Percentiles rank a stretch among this genome's conserved stretches.
phyloP scores from a whole-genome alignment of 2,797 vertebrate genomes.

The Gambusia yucatana region DNA sequence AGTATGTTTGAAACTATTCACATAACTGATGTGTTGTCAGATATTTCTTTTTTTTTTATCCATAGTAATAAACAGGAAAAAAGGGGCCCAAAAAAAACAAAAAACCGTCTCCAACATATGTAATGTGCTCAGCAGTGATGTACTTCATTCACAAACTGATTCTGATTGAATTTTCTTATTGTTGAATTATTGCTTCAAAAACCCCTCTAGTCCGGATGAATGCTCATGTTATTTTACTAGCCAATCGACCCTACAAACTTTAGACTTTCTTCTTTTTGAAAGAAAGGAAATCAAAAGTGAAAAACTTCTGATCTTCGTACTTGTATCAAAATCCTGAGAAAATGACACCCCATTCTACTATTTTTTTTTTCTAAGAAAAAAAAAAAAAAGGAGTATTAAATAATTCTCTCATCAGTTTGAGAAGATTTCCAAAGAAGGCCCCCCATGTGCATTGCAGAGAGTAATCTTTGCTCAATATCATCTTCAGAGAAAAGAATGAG shows the following conservation, averaged over 20 bases:
- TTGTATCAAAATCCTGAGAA: conserved; percentile 11
- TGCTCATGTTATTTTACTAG: conserved; percentile 53
- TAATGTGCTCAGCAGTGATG: conserved; percentile 35
- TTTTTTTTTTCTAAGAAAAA: too few species aligned
- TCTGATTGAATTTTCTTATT: conserved; percentile 70
- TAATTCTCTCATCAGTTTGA: conserved; percentile 17
- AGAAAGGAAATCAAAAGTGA: not conserved
- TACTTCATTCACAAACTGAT: conserved; percentile 38
- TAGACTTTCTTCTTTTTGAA: not conserved
- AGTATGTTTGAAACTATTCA: conserved; percentile 43
- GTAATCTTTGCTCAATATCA: conserved; percentile 45
- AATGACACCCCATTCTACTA: conserved; percentile 2
- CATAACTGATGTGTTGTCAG: not conserved
- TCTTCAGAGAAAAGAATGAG: conserved; percentile 32
- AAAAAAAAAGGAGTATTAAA: not conserved
- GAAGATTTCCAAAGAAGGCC: conserved; percentile 23
- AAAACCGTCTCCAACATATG: conserved; percentile 2
- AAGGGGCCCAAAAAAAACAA: conserved; percentile 11
- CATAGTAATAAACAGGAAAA: conserved; percentile 17
- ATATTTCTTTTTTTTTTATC: conserved; percentile 19
- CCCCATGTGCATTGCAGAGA: conserved; percentile 11
- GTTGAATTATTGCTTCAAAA: conserved; percentile 61
- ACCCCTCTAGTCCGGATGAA: conserved; percentile 53
- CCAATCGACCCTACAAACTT: conserved; percentile 18
- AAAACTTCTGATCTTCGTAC: not conserved